Conservation (phyloP, 2,888 invertebrate genomes). For the Dorcus hopei region DNA sequence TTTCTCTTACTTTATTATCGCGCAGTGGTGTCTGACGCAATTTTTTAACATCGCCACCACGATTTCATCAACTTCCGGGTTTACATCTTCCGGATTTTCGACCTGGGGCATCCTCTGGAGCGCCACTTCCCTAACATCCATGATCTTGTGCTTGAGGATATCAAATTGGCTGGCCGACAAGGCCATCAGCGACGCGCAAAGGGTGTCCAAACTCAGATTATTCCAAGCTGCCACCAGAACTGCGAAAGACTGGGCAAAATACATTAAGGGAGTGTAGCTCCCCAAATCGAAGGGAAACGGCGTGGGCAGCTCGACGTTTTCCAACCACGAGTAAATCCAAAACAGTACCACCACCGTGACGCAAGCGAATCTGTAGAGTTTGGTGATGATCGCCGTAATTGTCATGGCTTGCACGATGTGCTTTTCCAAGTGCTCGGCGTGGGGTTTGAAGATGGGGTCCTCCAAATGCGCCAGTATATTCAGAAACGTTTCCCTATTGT, state of each 20-base stretch:
- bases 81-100: not conserved
- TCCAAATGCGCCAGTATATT: conserved; percentile 12
- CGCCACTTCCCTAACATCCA: conserved; percentile 13
- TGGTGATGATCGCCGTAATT: conserved; percentile 11
- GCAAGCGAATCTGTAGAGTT: conserved; percentile 14
- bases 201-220: conserved; percentile 32
- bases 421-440: conserved; percentile 14
- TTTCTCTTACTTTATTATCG: conserved; percentile 24
- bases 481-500: conserved; percentile 16
- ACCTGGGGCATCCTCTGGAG: not conserved
- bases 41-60: conserved; percentile 2
- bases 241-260: conserved; percentile 19
- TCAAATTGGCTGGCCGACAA: conserved; percentile 30
- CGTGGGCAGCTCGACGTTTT: conserved; percentile 9
- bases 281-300: conserved; percentile 14
- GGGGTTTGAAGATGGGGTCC: conserved; percentile 16
- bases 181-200: conserved; percentile 30
- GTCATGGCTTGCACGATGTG: conserved; percentile 6
- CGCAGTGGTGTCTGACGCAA: conserved; percentile 13
- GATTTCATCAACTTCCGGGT: not conserved
- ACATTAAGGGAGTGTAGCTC: conserved; percentile 8
- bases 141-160: conserved; percentile 28
- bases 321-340: conserved; percentile 5
- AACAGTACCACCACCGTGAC: conserved; percentile 4
- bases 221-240: conserved; percentile 26